Percentiles rank a stretch among this genome's conserved stretches.
Conservation (phyloP, 2,888 invertebrate genomes). For the Cephus rjabovi region DNA sequence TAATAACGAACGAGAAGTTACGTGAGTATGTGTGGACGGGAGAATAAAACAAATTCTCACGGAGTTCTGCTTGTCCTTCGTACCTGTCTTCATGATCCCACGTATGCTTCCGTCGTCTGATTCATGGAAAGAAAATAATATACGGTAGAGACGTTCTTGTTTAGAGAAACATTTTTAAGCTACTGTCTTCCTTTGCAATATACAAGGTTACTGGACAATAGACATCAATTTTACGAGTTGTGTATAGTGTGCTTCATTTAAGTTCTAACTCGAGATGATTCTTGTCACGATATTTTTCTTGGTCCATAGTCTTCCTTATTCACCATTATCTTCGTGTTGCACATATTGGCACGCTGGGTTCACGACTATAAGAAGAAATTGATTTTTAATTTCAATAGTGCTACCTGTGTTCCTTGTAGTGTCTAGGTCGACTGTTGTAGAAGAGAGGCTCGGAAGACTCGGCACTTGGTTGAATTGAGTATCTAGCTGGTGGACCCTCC, state of each 20-base stretch:
- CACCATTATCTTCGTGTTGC: neutral
- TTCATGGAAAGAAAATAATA: slow-evolving; percentile 49
- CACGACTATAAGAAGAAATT: neutral
- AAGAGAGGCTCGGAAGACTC: slow-evolving; percentile 80
- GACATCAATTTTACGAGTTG: neutral
- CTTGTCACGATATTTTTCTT: neutral
- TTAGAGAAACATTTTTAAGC: neutral
- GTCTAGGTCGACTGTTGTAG: slow-evolving; percentile 89
- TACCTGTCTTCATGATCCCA: slow-evolving; percentile 72
- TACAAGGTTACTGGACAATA: neutral
- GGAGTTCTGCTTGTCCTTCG: slow-evolving; percentile 23
- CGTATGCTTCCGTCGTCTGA: slow-evolving; percentile 70
- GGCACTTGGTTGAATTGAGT: slow-evolving; percentile 59
- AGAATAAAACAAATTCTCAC: slow-evolving; percentile 9
- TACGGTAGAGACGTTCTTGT: neutral
- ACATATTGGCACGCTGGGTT: neutral
- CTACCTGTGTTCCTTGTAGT: slow-evolving; percentile 71
- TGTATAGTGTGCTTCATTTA: neutral
- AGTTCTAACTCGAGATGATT: neutral
- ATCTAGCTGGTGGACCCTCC: slow-evolving; percentile 53
- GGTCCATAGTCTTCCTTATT: neutral
- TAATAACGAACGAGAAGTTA: neutral
- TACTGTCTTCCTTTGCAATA: neutral
- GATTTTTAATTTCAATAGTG: neutral
- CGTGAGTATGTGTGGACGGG: neutral